phyloP scores from a whole-genome alignment of 2,113 vertebrate species.

The Neoarius graeffei region DNA sequence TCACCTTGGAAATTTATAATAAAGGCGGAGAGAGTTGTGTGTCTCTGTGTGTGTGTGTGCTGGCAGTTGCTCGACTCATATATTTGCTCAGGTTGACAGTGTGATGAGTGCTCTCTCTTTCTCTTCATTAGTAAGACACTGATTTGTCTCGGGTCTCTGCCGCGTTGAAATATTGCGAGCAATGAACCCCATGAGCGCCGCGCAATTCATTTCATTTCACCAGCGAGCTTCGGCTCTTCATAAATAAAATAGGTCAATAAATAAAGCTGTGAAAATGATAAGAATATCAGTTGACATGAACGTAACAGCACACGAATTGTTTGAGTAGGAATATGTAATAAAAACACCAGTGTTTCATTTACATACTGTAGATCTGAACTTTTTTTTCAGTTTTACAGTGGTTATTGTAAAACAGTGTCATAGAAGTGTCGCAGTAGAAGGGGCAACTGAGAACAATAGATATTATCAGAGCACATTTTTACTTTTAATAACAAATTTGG shows the following conservation, averaged over 20 bases:
- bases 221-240: not conserved
- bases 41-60: not conserved
- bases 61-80: not conserved
- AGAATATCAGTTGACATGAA: conserved; percentile 6
- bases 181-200: not conserved
- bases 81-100: conserved; percentile 11
- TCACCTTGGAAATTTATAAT: conserved; percentile 41
- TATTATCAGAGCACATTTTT: not conserved
- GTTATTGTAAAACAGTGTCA: not conserved
- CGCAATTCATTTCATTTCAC: conserved; percentile 18
- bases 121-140: conserved; percentile 37
- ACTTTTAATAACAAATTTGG: not conserved
- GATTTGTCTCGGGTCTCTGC: conserved; percentile 11
- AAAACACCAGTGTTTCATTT: not conserved
- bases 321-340: not conserved
- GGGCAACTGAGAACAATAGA: not conserved
- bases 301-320: not conserved
- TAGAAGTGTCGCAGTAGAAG: not conserved
- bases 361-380: not conserved
- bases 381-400: too few relatives aligned
- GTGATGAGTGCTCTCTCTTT: conserved; percentile 20
- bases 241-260: not conserved
- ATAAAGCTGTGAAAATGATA: conserved; percentile 16
- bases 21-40: not conserved
- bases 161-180: conserved; percentile 1